Evolutionary conservation across 2,888 invertebrate species (phyloP).

Genomic region (Hybos culiciformis): DNA sequence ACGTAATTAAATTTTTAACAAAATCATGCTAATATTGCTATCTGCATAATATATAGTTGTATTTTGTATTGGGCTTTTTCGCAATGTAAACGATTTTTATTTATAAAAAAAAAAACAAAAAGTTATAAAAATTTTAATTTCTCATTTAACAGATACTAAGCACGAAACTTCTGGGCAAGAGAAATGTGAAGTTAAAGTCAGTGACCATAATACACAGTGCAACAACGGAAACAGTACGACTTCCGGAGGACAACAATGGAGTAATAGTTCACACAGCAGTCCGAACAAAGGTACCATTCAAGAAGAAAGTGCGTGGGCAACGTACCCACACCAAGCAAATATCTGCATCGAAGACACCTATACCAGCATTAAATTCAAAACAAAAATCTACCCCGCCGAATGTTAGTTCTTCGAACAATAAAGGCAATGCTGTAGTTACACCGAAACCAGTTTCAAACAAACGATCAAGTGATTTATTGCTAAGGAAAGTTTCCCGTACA

Average conservation of each 20-base stretch:
- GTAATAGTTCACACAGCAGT: slow-evolving; percentile 76
- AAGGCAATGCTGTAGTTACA: slow-evolving; percentile 9
- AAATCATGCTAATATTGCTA: no score
- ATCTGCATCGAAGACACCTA: slow-evolving; percentile 18
- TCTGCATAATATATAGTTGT: no score
- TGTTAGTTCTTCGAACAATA: slow-evolving; percentile 8
- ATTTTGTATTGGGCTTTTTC: no score
- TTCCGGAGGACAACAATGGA: slow-evolving; percentile 61
- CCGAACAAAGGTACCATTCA: slow-evolving; percentile 73
- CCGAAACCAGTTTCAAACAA: not conserved
- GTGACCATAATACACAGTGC: slow-evolving; percentile 84
- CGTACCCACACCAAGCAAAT: slow-evolving; percentile 19
- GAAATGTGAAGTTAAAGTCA: slow-evolving; percentile 68
- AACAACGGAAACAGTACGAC: slow-evolving; percentile 73
- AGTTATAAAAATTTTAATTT: slow-evolving; percentile 9
- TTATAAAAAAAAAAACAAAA: no score
- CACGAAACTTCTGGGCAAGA: slow-evolving; percentile 67
- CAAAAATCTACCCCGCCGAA: slow-evolving; percentile 14
- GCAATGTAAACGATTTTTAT: no score
- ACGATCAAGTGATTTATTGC: slow-evolving; percentile 22
- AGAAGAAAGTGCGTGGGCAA: slow-evolving; percentile 56
- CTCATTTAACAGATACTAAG: slow-evolving; percentile 52
- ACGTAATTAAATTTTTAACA: no score
- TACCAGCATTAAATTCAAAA: slow-evolving; percentile 35
- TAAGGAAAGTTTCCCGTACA: slow-evolving; percentile 29